These are phyloP conservation scores for Prorops nasuta DNA, from an alignment of 1,140 invertebrate species.

Conservation along the genomic window DNA sequence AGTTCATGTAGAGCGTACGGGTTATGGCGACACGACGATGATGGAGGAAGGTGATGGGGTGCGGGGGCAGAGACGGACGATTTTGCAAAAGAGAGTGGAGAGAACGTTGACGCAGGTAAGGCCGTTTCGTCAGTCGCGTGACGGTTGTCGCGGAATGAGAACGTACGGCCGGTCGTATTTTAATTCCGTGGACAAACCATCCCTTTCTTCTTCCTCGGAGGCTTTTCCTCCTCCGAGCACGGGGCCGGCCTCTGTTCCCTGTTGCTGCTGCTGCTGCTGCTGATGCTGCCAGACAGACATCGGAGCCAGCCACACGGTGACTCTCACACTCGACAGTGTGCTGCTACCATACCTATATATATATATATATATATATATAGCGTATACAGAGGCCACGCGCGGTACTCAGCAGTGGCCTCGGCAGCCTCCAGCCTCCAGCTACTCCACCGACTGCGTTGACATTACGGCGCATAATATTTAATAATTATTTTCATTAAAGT, in stretches of 20 bases:
- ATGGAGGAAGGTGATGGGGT: slow-evolving; percentile 18
- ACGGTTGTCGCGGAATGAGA: slow-evolving; percentile 53
- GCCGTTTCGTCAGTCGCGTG: slow-evolving; percentile 51
- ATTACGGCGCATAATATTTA: slow-evolving; percentile 56
- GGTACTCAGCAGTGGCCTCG: no score
- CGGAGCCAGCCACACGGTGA: no score
- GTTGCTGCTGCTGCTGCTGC: no score
- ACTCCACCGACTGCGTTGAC: slow-evolving; percentile 47
- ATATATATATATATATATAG: no score
- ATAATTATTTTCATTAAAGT: slow-evolving; percentile 60
- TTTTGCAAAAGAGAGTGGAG: slow-evolving; percentile 21
- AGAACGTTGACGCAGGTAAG: slow-evolving; percentile 35
- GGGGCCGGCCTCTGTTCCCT: no score
- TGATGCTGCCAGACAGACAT: no score
- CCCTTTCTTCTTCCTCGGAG: slow-evolving; percentile 12
- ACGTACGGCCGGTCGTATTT: slow-evolving; percentile 55
- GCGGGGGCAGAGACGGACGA: no score
- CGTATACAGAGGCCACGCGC: no score
- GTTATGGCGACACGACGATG: slow-evolving; percentile 25
- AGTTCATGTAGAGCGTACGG: slow-evolving; percentile 17
- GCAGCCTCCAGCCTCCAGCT: no score
- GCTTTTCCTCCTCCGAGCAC: no score
- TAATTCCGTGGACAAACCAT: slow-evolving; percentile 54
- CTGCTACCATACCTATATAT: no score
- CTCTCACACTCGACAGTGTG: no score